Evolutionary conservation across 2,888 invertebrate species (phyloP).

Genomic region (Aplocera efformata): DNA sequence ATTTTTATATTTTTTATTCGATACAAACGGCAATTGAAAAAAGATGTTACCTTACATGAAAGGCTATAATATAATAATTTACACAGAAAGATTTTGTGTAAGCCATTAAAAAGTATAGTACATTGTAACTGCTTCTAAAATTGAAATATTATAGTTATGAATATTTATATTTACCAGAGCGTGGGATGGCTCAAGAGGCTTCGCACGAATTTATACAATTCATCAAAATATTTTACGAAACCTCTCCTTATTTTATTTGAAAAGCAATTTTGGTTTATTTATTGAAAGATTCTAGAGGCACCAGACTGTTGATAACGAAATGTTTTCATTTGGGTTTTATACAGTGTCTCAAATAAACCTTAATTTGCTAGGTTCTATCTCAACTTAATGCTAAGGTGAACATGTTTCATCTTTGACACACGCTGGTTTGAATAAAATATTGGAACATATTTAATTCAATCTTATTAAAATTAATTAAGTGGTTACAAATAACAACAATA

Average conservation of each 20-base stretch:
- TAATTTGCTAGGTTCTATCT: not conserved
- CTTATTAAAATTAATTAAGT: no score
- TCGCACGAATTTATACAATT: constrained; percentile 16
- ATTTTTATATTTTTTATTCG: no score
- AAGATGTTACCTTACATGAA: no score
- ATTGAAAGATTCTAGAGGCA: constrained; percentile 35
- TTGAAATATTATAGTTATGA: no score
- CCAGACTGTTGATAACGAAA: constrained; percentile 48
- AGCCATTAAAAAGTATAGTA: no score
- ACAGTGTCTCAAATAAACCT: constrained; percentile 13
- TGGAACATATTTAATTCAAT: no score
- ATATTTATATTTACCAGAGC: constrained; percentile 2
- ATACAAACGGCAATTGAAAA: no score
- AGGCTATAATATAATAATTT: no score
- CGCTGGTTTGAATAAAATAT: not conserved
- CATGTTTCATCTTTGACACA: not conserved
- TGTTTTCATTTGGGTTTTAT: constrained; percentile 39
- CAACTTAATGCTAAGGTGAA: constrained; percentile 1
- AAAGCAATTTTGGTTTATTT: constrained; percentile 38
- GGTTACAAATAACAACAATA: no score
- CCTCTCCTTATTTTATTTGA: constrained; percentile 33
- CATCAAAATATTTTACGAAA: constrained; percentile 26
- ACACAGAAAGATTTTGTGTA: no score
- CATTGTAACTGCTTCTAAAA: no score
- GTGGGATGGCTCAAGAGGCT: constrained; percentile 13